Evolutionary conservation across 2,888 invertebrate genomes (phyloP), one percentile per base, ranked within the genome.

Genomic region (Lasius platythorax): DNA sequence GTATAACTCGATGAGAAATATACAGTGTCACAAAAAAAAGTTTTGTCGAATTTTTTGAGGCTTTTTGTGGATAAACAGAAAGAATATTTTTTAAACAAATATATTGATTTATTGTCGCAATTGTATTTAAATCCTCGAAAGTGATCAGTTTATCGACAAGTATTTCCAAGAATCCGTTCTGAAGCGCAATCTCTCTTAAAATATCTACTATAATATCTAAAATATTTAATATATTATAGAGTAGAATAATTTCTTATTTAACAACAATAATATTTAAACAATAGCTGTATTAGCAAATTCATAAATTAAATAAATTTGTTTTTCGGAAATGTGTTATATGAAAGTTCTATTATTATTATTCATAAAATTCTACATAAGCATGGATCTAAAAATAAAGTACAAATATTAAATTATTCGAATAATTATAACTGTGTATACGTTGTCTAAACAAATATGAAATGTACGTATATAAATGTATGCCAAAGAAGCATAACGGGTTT

Each of bases 281-380:
- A 66, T 6, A 76, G 11, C 6, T 33, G 30, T 5, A 23, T 30
- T 18, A 64, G 37, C 12, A 68, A 56, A 68, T 15, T 23, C 23
- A 50, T n/a, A 68, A 78, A 78, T 37, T 68, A 56, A 78, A 78
- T 9, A 78, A 78, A 23, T 23, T 64, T 75, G 33, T n/a, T 64
- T 64, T 33, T 50, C 33, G 46, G 40, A 61, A 74, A 37, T 37
- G 37, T 30, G 30, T 63, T 30, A 64, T 46, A 23, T 15, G 23
- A 3, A 6, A 9, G 30, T 30, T 33, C n/a, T 4, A 63, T 30
- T 61, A 43, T 56, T 72, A 56, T 61, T 40, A 74, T 58, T 9
- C 28, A 61, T 61, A 58, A 15, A 50, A 50, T 64, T 75, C 50
- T 64, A 18, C 9, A 18, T 50, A 53, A 56, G 37, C 68, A 8